Percentiles rank a stretch among this genome's conserved stretches.
Evolutionary conservation across 2,113 vertebrate genomes (phyloP).

Genomic region (Amblyopsis rosae): DNA sequence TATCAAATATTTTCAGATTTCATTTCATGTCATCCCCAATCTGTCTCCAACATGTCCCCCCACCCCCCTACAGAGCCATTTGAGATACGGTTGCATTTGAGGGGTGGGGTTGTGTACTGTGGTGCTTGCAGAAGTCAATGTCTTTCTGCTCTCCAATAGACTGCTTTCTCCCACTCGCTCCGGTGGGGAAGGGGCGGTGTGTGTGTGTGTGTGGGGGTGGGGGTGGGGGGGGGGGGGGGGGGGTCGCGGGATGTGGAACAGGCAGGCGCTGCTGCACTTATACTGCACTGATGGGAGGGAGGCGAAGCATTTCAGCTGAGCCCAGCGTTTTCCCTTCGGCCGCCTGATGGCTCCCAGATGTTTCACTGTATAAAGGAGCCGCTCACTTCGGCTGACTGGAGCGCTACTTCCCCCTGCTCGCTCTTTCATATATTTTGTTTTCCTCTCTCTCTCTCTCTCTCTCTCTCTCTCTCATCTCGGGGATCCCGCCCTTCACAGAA

Average conservation of each 20-base stretch:
- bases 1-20: too few relatives aligned
- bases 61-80: too few relatives aligned
- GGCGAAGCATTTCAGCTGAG: slow-evolving; percentile 67
- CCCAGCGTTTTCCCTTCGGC: slow-evolving; percentile 61
- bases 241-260: slow-evolving; percentile 62
- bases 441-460: slow-evolving; percentile 1
- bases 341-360: slow-evolving; percentile 77
- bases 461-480: slow-evolving; percentile 26
- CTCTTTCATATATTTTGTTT: background rate
- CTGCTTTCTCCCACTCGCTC: slow-evolving; percentile 33
- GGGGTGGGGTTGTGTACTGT: too few relatives aligned
- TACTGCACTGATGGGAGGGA: slow-evolving; percentile 15
- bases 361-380: slow-evolving; percentile 55
- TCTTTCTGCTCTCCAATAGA: slow-evolving; percentile 19
- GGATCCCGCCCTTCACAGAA: slow-evolving; percentile 51
- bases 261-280: slow-evolving; percentile 21
- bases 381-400: slow-evolving; percentile 10
- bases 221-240: slow-evolving; percentile 45
- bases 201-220: background rate
- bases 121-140: slow-evolving; percentile 24
- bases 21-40: too few relatives aligned
- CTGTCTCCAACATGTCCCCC: too few relatives aligned
- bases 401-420: slow-evolving; percentile 17
- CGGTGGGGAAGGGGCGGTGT: slow-evolving; percentile 23
- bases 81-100: too few relatives aligned